phyloP scores from a whole-genome alignment of 2,888 invertebrate species.

The Ommatoiulus sabulosus region DNA sequence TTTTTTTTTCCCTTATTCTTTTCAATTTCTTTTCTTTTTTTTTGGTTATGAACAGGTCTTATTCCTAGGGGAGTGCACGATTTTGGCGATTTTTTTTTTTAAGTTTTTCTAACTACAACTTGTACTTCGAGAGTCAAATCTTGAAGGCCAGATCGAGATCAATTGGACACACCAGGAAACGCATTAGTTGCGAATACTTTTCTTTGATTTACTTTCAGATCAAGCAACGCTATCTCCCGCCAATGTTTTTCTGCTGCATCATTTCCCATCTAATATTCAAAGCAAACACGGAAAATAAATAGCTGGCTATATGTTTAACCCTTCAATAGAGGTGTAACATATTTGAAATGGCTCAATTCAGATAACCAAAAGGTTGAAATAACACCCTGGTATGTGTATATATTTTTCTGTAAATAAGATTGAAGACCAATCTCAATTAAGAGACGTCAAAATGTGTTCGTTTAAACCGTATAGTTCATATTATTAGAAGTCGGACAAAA shows the following conservation, averaged over 20 bases:
- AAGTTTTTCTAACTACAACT: background rate
- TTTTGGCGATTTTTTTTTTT: background rate
- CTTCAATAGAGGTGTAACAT: background rate
- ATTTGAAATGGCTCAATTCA: background rate
- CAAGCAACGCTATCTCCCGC: background rate
- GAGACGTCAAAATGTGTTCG: no score
- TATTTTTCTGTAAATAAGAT: no score
- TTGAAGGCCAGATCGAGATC: slow-evolving; percentile 27
- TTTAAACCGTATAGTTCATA: no score
- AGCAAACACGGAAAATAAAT: background rate
- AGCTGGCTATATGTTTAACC: background rate
- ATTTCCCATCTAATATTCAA: background rate
- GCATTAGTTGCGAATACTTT: background rate
- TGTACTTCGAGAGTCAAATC: slow-evolving; percentile 8
- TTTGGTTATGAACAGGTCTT: slow-evolving; percentile 18
- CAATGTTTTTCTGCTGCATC: slow-evolving; percentile 8
- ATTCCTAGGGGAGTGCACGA: slow-evolving; percentile 20
- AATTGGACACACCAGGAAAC: slow-evolving; percentile 25
- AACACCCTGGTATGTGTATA: no score
- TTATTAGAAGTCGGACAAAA: no score
- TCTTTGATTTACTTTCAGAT: slow-evolving; percentile 25
- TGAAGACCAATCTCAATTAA: no score
- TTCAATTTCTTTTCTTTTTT: background rate
- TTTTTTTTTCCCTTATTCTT: background rate
- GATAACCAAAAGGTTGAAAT: background rate